Base-by-base conservation (phyloP, 2,113 vertebrate genomes). In the Rhineura floridana region DNA sequence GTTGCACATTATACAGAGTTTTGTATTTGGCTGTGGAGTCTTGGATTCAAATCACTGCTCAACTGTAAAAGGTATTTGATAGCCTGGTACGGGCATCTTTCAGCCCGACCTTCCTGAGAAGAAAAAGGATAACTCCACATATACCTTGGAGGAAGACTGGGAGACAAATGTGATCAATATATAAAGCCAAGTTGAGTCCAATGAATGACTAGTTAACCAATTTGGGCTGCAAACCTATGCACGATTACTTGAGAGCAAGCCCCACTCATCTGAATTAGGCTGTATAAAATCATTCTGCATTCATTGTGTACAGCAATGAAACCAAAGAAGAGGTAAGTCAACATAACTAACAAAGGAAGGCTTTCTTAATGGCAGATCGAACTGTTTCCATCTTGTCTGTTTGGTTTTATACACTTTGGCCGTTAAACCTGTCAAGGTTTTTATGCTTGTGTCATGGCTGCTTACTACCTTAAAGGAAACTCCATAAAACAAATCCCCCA, bases 401-500 rank as follows among this genome's bases (percentile, higher is more conserved):
- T n/a, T 7, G 39, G 39, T 77, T 67, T 77, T 70, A 79, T 4
- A 12, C 4, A 39, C 25, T 90, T 1, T 0, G 1, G 8, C 62
- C 87, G n/a, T 67, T 39, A 1, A 55, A 44, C 11, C 44, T 44
- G 23, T 17, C 87, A 87, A 76, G 87, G 36, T 21, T 0, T 0
- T 46, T 50, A 1, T 55, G 76, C 67, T 72, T 87, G 62, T 0
- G 1, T 42, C 8, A 36, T 46, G 48, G 88, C 83, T 6, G 42
- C 73, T n/a, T 36, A 2, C 67, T 3, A 0, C 76, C 0, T 0
- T 44, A 73, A 55, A 25, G 0, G 0, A 91, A 83, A 81, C 75
- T 88, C 81, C 55, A 19, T 6, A 89, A 77, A 87, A 84, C 78
- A 12, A 87, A 83, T 89, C 91, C 83, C 69, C 88, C 59, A 59